Evolutionary conservation across 2,797 vertebrate species (phyloP).

Genomic region (Macrochelys suwanniensis): DNA sequence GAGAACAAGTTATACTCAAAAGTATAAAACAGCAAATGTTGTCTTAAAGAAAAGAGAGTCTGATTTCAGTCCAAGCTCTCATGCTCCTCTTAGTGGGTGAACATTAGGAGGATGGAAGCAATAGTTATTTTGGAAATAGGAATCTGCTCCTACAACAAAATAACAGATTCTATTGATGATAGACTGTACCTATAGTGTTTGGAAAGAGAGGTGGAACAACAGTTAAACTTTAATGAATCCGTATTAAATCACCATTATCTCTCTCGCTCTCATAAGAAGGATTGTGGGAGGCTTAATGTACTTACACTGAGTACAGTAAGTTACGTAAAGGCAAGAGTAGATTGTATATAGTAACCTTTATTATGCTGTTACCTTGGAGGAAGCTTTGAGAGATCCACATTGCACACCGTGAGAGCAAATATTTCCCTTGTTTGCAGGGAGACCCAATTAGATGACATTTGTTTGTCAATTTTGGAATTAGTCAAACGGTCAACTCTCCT

Average conservation of each 20-base stretch:
- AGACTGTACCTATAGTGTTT: conserved; percentile 38
- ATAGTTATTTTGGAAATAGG: neutral
- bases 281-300: conserved; percentile 12
- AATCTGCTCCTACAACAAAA: neutral
- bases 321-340: neutral
- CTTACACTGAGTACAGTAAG: neutral
- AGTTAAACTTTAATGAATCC: conserved; percentile 53
- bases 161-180: conserved; percentile 18
- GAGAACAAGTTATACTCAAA: conserved; percentile 32
- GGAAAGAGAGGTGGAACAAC: conserved; percentile 8
- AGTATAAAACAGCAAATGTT: neutral
- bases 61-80: neutral
- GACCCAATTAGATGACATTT: too few species aligned
- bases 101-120: neutral
- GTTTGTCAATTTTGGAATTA: conserved; percentile 41
- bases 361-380: conserved; percentile 30
- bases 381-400: neutral
- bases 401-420: neutral
- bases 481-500: conserved; percentile 52
- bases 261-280: neutral
- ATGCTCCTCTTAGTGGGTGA: neutral
- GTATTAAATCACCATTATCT: conserved; percentile 49
- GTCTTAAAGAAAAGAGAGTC: neutral
- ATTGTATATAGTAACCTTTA: neutral
- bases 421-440: conserved; percentile 26